Conservation (phyloP, 2,888 invertebrate species). For the Chalcis sispes region DNA sequence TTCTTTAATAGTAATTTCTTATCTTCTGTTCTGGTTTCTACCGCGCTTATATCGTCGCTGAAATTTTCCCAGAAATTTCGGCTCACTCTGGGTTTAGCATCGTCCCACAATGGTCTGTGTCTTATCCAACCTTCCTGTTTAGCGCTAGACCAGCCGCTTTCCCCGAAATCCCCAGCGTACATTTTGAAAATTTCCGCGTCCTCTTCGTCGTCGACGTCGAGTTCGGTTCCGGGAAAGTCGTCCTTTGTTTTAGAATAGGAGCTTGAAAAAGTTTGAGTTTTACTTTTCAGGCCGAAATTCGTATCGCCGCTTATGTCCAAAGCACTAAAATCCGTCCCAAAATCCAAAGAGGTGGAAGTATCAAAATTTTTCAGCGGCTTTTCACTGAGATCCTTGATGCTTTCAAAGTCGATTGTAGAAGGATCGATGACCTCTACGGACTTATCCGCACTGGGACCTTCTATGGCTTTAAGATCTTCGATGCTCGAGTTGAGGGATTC, state of each 20-base stretch:
- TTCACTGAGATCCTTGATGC: background rate
- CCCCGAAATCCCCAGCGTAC: conserved; percentile 40
- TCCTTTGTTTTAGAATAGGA: conserved; percentile 50
- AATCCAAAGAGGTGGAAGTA: background rate
- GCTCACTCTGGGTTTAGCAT: conserved; percentile 19
- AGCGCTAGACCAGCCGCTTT: conserved; percentile 46
- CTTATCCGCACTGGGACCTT: background rate
- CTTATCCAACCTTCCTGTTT: conserved; percentile 52
- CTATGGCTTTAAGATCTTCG: conserved; percentile 24
- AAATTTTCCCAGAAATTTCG: conserved; percentile 32
- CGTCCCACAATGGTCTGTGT: conserved; percentile 55
- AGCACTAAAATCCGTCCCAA: conserved; percentile 32
- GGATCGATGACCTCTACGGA: background rate
- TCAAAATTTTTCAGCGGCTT: background rate
- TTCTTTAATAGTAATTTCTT: too few relatives aligned
- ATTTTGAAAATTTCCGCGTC: conserved; percentile 51
- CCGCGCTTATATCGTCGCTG: conserved; percentile 6
- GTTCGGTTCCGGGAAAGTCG: conserved; percentile 17
- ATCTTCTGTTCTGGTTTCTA: conserved; percentile 3
- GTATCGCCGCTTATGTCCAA: conserved; percentile 26
- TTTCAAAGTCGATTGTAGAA: conserved; percentile 19
- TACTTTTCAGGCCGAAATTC: conserved; percentile 57
- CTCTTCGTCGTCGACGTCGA: conserved; percentile 51
- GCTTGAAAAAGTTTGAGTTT: conserved; percentile 46
- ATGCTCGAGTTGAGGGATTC: conserved; percentile 51